Evolutionary conservation across 2,113 vertebrate species (phyloP), one percentile per base, ranked within the genome.

Genomic region (Lepisosteus oculatus): DNA sequence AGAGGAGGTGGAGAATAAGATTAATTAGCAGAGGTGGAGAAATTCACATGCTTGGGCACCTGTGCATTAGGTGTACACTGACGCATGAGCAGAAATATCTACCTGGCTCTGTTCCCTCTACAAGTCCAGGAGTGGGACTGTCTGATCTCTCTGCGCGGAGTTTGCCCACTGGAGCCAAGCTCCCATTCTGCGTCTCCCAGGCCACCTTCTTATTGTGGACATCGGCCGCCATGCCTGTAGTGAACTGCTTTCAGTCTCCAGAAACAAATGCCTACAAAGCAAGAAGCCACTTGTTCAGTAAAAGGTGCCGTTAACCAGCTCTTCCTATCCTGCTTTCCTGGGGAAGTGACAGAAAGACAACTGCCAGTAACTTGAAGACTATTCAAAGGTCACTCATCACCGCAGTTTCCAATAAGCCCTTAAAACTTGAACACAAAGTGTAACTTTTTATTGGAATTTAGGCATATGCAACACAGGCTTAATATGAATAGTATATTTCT

Each of bases 61-160:
- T 6, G 4, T 51, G 47, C 47, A 51, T 51, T 8, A 51, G 47
- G 47, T 8, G 4, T 8, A 1, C 47, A 51, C 4, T 51, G 47
- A 51, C 4, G 8, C 8, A 4, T 51, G 57, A 51, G 56, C 42
- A 17, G 55, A 43, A 0, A 75, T 54, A 67, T 84, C 61, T 89
- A 98, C 97, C 97, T 86, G 97, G 97, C 81, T 99, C 97, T 0
- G 92, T 97, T 64, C 96, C 97, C 78, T 98, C 95, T 1, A 94
- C 93, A 85, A 99, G 86, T 41, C 95, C 95, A 0, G 96, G 96
- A 0, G 93, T 95, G 64, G 97, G 97, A 82, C 97, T 99, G 64
- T 98, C 96, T 0, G 94, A 93, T 72, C 96, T 88, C 17, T 95
- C 92, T 0, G 59, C 0, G 9, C 88, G 91, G 61, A 93, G 90